A percentile compares a stretch with the other conserved stretches of the same genome.
phyloP scores from a whole-genome alignment of 1,140 invertebrate species.

The Zaprionus ornatus region DNA sequence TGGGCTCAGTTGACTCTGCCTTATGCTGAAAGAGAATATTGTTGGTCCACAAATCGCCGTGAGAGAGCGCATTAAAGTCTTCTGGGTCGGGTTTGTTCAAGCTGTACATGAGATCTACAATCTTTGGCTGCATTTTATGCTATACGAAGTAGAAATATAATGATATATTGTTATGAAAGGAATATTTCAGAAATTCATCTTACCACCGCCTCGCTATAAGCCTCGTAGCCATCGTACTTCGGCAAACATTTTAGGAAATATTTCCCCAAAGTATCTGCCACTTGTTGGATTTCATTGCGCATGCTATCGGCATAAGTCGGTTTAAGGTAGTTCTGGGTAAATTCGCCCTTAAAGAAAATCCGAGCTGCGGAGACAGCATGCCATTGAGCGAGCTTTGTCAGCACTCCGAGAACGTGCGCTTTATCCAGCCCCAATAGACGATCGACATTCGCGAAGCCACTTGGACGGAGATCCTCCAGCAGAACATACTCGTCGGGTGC shows the following conservation, averaged over 20 bases:
- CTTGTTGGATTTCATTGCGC: slow-evolving; percentile 32
- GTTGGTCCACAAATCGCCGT: slow-evolving; percentile 85
- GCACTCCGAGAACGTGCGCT: slow-evolving; percentile 83
- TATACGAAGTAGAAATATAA: slow-evolving; percentile 22
- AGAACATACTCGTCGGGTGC: slow-evolving; percentile 72
- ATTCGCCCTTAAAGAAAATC: slow-evolving; percentile 44
- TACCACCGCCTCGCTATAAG: slow-evolving; percentile 48
- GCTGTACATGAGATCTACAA: slow-evolving; percentile 45
- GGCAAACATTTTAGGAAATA: slow-evolving; percentile 40
- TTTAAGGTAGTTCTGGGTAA: slow-evolving; percentile 40
- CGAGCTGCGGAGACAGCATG: slow-evolving; percentile 83
- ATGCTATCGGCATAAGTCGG: slow-evolving; percentile 42
- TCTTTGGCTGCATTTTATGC: slow-evolving; percentile 43
- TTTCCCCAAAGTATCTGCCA: slow-evolving; percentile 41
- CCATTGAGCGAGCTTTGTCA: slow-evolving; percentile 85
- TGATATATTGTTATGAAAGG: no score
- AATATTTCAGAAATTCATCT: background rate
- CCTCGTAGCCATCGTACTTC: slow-evolving; percentile 39
- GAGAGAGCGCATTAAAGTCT: slow-evolving; percentile 86
- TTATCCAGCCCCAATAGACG: slow-evolving; percentile 84
- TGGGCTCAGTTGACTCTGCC: slow-evolving; percentile 7
- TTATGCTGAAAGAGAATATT: slow-evolving; percentile 84
- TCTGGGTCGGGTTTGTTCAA: slow-evolving; percentile 67
- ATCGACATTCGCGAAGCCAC: slow-evolving; percentile 85
- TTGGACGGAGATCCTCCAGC: slow-evolving; percentile 84